Evolutionary conservation across 2,888 invertebrate genomes (phyloP), one percentile per base, ranked within the genome.

Genomic region (Fragum fragum): DNA sequence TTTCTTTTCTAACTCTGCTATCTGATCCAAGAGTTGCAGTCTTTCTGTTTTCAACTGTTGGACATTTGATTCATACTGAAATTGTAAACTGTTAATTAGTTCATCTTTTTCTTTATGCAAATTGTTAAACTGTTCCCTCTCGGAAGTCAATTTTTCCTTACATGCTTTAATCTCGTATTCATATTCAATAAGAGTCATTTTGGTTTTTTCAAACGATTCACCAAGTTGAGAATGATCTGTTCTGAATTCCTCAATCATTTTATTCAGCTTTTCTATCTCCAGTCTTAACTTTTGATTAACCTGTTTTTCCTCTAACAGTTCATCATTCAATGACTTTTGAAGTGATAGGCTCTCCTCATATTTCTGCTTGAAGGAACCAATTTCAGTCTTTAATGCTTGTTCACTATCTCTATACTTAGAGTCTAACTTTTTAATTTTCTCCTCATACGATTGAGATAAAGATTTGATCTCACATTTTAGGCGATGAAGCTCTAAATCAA

Each of bases 401-500:
- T 83, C 81, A 63, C 28, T 66, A 23, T 81, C 79, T 47, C 57
- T 55, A 16, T 73, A 69, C 26, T 82, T 82, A 1, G 66, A 47
- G 39, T 82, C 78, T 28, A 76, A 9, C 32, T 75, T 82, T 23
- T 82, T 57, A 36, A 68, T 47, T 61, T 83, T 80, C n/a, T 59
- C 70, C n/a, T 78, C 59, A 14, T 75, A 57, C 6, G 74, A 73
- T 28, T 82, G 71, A 26, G 42, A 74, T 11, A 69, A 69, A 39
- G 76, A 81, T 29, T 79, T 79, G 36, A 73, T 57, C 14, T 86
- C 80, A n/a, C 78, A 70, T 26, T 79, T 79, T 29, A 86, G 57
- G 42, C 79, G 87, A 52, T 87, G 87, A 5, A 83, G 14, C 36
- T 87, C 86, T 52, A 76, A 55, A 23, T 86, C 81, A 11, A 81